Conservation (phyloP, 2,888 invertebrate genomes). For the Matsumyia berberina region DNA sequence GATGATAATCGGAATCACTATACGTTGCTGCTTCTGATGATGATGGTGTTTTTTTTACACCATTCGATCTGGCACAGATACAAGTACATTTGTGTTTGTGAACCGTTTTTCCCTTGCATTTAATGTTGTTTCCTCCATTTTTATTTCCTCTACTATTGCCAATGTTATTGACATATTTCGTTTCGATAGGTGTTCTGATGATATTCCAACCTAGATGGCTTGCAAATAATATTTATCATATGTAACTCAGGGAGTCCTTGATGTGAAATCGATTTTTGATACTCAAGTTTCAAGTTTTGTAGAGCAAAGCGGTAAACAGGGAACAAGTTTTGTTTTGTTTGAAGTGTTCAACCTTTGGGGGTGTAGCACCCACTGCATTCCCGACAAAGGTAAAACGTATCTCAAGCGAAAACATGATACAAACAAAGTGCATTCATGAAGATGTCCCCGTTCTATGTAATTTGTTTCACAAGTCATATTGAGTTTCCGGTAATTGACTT, state of each 20-base stretch:
- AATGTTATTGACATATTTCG: conserved; percentile 67
- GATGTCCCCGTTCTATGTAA: too few relatives aligned
- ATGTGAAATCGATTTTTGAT: conserved; percentile 19
- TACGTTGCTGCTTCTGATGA: conserved; percentile 2
- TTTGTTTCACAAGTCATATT: too few relatives aligned
- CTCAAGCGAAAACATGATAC: too few relatives aligned
- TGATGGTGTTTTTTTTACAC: conserved; percentile 54
- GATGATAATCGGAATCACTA: conserved; percentile 6
- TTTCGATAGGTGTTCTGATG: conserved; percentile 13
- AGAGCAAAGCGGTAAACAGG: not conserved
- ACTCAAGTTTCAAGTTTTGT: conserved; percentile 26
- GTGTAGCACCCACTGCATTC: too few relatives aligned
- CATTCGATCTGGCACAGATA: conserved; percentile 53
- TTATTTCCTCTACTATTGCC: conserved; percentile 38
- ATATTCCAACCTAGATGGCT: conserved; percentile 44
- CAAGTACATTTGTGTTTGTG: conserved; percentile 23
- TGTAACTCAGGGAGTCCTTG: conserved; percentile 4
- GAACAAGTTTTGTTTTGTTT: too few relatives aligned
- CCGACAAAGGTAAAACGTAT: too few relatives aligned
- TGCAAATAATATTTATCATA: conserved; percentile 31
- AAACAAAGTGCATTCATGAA: too few relatives aligned
- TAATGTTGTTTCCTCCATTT: not conserved
- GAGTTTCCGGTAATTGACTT: too few relatives aligned
- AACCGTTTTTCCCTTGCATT: conserved; percentile 37
- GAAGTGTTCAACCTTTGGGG: too few relatives aligned